Evolutionary conservation across 1,140 invertebrate species (phyloP), one percentile per base, ranked within the genome.

Genomic region (Megalonaias nervosa): DNA sequence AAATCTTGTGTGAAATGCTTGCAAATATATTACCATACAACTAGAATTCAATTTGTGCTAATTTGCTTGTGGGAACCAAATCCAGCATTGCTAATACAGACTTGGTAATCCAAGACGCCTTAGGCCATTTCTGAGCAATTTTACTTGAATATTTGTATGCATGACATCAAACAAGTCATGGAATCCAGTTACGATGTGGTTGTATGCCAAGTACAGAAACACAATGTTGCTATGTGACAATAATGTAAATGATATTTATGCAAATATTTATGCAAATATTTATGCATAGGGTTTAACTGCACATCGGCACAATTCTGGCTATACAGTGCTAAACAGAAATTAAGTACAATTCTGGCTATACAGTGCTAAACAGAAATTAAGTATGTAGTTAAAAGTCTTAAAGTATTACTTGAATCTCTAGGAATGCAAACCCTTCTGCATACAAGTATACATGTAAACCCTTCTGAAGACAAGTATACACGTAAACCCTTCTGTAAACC

Each of bases 371-470:
- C 6, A 48, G 64, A 11, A 19, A 65, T 21, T 65, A 3, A 21
- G 21, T 65, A 65, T 65, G 38, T 48, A 48, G 38, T 48, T 31
- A 31, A 48, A 11, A 48, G 38, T 48, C 6, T 48, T 48, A 11
- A 48, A 48, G 9, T 48, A 48, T 48, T 48, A 48, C 38, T 48
- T 48, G 38, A 48, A 48, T 48, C 38, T 48, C 9, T 48, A 6
- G 38, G 38, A 48, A 48, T 48, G 11, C 38, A 48, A 48, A 48
- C 38, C 38, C 38, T 11, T 48, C 38, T 48, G 0, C 5, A 65
- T 65, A 26, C 64, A 21, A 26, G n/a, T 65, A 65, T 15, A 65
- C 62, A n/a, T 16, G 62, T 65, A 65, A 65, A 19, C 62, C 31
- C 4, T 26, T 31, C 62, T 16, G 62, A 31, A 26, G 13, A 65